A percentile compares a stretch with the other conserved stretches of the same genome.
phyloP scores from a whole-genome alignment of 2,113 vertebrate genomes.

The Ophthalmolycus amberensis region DNA sequence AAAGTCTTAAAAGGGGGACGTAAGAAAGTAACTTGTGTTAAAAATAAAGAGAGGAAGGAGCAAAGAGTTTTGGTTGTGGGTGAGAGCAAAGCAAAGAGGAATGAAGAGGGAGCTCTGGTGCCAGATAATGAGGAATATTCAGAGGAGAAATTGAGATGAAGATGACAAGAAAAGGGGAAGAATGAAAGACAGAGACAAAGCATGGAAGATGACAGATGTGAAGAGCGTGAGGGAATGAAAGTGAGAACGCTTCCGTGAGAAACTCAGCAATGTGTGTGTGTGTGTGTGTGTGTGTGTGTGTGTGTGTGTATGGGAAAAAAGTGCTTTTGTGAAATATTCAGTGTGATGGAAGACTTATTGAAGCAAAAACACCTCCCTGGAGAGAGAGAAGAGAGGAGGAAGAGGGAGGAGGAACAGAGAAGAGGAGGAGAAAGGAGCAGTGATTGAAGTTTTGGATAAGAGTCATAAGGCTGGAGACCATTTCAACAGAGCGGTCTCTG shows the following conservation, averaged over 20 bases:
- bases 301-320: slow-evolving; percentile 26
- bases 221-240: slow-evolving; percentile 52
- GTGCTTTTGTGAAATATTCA: slow-evolving; percentile 70
- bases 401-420: slow-evolving; percentile 49
- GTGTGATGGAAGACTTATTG: slow-evolving; percentile 73
- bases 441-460: slow-evolving; percentile 74
- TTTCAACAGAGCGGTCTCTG: slow-evolving; percentile 67
- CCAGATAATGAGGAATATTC: slow-evolving; percentile 29
- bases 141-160: slow-evolving; percentile 38
- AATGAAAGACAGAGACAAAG: slow-evolving; percentile 51
- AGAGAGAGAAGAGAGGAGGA: slow-evolving; percentile 52
- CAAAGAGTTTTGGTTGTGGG: slow-evolving; percentile 19
- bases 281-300: slow-evolving; percentile 5
- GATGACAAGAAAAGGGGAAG: slow-evolving; percentile 44
- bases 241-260: slow-evolving; percentile 67
- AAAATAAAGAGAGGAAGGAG: background rate
- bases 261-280: slow-evolving; percentile 36
- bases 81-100: slow-evolving; percentile 11
- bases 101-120: slow-evolving; percentile 11
- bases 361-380: slow-evolving; percentile 69
- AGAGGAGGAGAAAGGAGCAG: slow-evolving; percentile 58
- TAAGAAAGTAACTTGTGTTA: background rate
- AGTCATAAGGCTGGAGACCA: slow-evolving; percentile 69
- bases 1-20: slow-evolving; percentile 8
- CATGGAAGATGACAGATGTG: slow-evolving; percentile 45